Evolutionary conservation across 2,797 vertebrate species (phyloP), one percentile per base, ranked within the genome.

Genomic region (Scolopax bukidnonensis): DNA sequence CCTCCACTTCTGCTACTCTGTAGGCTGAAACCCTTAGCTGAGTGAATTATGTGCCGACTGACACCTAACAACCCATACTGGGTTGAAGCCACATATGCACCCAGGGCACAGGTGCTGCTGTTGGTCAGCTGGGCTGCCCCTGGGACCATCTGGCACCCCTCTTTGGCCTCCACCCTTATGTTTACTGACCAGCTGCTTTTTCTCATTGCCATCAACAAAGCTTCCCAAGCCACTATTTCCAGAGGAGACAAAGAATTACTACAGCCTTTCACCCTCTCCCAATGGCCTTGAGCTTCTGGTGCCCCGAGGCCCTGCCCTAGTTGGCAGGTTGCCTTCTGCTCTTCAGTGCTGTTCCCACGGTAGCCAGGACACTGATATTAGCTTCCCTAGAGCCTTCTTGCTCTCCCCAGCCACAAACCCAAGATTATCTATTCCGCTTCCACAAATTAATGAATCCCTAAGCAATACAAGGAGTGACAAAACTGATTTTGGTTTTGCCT

Each of bases 111-210:
- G 90, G 93, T 96, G 93, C 92, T 90, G 90, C 88, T 87, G 56
- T 23, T 96, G 94, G 92, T 93, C 96, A 97, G 88, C 93, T 96
- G 87, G 59, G 28, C 2, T 7, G 90, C 78, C 95, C 85, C 90
- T 92, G 64, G 88, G 86, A 75, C 94, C 94, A 96, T 95, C 93
- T 96, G 96, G 68, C 78, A 75, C 71, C 75, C 41, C 88, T 77
- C 47, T 80, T 14, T 90, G 78, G 81, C 91, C 90, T 96, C 57
- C 84, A 56, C 71, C 78, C 85, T 92, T 95, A 92, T 28, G 17
- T 48, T 75, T 77, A 30, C 69, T 81, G 92, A 78, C 86, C 93
- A 96, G 84, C 93, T 97, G 96, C 81, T 87, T 94, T 92, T 83
- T 59, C 84, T 92, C 54, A 13, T 10, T 78, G 90, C 73, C 89